Conservation (phyloP, 2,888 invertebrate genomes). For the Formica aserva region DNA sequence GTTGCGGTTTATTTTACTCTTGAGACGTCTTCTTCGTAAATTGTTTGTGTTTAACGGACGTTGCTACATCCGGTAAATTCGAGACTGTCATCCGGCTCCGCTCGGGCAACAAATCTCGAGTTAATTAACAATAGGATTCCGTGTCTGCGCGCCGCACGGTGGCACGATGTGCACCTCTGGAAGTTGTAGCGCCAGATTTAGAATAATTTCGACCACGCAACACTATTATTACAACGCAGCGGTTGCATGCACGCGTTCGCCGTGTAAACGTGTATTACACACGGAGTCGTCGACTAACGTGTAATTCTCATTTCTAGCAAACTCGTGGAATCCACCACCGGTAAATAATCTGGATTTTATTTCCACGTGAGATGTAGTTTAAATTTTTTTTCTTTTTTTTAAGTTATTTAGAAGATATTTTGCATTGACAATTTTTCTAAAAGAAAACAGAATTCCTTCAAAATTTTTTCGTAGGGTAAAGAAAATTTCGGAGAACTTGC, state of each 20-base stretch:
- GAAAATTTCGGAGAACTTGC: not conserved
- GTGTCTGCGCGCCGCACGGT: constrained; percentile 14
- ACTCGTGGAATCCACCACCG: not conserved
- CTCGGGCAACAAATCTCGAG: constrained; percentile 51
- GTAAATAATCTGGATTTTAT: constrained; percentile 14
- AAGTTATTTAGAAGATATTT: not conserved
- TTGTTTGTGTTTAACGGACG: constrained; percentile 48
- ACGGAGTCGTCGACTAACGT: constrained; percentile 26
- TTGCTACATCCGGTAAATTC: constrained; percentile 45
- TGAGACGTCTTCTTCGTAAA: constrained; percentile 30
- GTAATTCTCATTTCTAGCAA: constrained; percentile 24
- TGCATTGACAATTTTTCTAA: not conserved
- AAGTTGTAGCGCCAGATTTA: constrained; percentile 40
- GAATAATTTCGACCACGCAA: constrained; percentile 53
- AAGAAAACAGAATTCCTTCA: not conserved
- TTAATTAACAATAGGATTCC: constrained; percentile 55
- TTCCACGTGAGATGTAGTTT: constrained; percentile 1
- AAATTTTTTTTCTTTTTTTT: not conserved
- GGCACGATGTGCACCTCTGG: constrained; percentile 4
- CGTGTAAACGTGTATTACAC: constrained; percentile 30
- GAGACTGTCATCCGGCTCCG: constrained; percentile 46
- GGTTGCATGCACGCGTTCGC: constrained; percentile 20
- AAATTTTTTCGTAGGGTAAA: not conserved
- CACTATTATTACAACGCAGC: constrained; percentile 35
- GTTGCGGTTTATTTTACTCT: constrained; percentile 44